Conservation (phyloP, 2,888 invertebrate species). For the Aproaerema taeniolella region DNA sequence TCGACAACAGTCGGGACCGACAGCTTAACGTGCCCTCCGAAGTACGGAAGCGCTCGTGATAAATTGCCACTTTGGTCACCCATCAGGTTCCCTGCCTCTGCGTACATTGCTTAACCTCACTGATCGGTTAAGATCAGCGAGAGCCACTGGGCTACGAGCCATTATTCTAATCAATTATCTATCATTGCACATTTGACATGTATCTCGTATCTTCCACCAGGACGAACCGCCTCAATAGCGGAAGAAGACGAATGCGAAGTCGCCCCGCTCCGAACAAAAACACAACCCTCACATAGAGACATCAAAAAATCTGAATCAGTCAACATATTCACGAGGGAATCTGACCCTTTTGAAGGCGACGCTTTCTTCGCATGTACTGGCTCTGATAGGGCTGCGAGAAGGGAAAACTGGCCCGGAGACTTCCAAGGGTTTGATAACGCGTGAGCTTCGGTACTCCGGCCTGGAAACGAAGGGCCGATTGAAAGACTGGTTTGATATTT, state of each 20-base stretch:
- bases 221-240: conserved; percentile 63
- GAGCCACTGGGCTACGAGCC: no score
- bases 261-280: conserved; percentile 51
- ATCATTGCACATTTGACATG: no score
- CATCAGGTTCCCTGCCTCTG: no score
- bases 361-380: conserved; percentile 86
- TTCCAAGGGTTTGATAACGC: conserved; percentile 65
- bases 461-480: background rate
- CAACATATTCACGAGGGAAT: conserved; percentile 91
- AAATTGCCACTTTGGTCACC: no score
- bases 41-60: no score
- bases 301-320: conserved; percentile 93
- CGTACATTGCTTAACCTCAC: no score
- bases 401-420: conserved; percentile 72
- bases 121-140: no score
- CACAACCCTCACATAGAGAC: conserved; percentile 71
- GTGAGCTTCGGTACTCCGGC: conserved; percentile 35
- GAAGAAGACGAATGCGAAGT: conserved; percentile 65
- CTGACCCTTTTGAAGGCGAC: conserved; percentile 93
- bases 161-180: no score
- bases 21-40: no score
- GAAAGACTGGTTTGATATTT: conserved; percentile 1
- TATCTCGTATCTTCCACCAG: no score
- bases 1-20: no score
- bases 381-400: conserved; percentile 58